Conservation (phyloP, 2,113 vertebrate species). For the Phalacrocorax carbo region DNA sequence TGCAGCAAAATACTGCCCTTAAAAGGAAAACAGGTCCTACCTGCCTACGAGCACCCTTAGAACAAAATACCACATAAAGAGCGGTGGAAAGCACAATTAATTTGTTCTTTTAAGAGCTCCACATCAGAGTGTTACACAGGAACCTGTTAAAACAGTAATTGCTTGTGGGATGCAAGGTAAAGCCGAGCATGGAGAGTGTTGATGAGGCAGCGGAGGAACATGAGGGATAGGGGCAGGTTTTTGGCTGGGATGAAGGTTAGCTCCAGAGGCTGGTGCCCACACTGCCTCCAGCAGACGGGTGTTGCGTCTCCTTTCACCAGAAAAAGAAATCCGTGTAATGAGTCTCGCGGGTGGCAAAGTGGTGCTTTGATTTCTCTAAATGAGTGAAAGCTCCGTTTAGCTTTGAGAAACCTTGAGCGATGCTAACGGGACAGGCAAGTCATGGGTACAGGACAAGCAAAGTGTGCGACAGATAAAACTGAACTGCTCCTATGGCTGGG, state of each 20-base stretch:
- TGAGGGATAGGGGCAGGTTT: background rate
- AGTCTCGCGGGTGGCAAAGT: background rate
- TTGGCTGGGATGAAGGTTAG: background rate
- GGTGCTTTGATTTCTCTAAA: background rate
- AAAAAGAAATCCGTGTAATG: background rate
- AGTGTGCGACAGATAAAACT: background rate
- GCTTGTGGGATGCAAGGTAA: background rate
- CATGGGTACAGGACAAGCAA: background rate
- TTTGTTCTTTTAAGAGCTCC: background rate
- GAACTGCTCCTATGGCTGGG: background rate
- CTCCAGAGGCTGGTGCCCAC: background rate
- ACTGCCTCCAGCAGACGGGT: background rate
- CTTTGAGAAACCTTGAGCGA: background rate
- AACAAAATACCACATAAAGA: background rate
- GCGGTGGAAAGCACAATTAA: background rate
- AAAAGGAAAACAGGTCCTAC: background rate
- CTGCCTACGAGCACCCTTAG: background rate
- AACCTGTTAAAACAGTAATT: background rate
- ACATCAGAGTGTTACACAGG: background rate
- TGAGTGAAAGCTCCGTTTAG: fast-evolving
- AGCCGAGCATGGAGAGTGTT: background rate
- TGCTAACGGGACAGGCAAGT: background rate
- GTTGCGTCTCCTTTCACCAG: background rate
- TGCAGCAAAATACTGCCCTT: background rate
- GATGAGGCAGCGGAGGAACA: background rate